These are phyloP conservation scores for Kuschelorhynchus macadamiae DNA, from an alignment of 2,888 invertebrate species.

Conservation along the genomic window DNA sequence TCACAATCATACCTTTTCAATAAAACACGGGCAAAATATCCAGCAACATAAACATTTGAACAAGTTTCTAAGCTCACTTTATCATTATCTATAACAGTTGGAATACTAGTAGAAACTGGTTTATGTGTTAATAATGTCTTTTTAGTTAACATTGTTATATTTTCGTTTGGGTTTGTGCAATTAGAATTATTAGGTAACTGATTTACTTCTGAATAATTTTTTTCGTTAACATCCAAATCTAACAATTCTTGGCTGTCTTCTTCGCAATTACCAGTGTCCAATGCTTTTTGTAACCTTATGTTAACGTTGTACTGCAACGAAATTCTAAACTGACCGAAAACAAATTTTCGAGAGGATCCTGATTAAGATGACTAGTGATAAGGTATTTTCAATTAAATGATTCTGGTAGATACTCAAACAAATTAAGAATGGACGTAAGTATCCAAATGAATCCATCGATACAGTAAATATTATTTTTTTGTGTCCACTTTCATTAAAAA, in stretches of 20 bases:
- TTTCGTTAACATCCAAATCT: background rate
- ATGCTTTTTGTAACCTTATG: background rate
- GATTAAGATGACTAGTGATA: background rate
- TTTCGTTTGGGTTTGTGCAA: background rate
- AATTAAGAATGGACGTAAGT: background rate
- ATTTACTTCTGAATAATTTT: too few species aligned
- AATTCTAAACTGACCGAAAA: conserved; percentile 6
- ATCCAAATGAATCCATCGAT: conserved; percentile 2
- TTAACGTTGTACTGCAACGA: background rate
- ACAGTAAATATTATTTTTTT: conserved; percentile 3
- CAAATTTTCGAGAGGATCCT: conserved; percentile 1
- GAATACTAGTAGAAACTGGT: background rate
- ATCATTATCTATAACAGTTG: background rate
- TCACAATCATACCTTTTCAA: background rate
- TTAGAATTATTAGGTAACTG: too few species aligned
- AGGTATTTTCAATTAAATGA: background rate
- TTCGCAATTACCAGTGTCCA: conserved; percentile 11
- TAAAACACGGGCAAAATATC: background rate
- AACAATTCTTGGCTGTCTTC: background rate
- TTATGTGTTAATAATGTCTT: background rate
- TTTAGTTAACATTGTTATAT: background rate
- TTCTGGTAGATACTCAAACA: background rate
- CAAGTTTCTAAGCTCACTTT: background rate
- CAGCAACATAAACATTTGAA: background rate
- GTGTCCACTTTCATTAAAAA: conserved; percentile 1